Conservation (phyloP, 2,888 invertebrate species). For the Drosophila sordidula region DNA sequence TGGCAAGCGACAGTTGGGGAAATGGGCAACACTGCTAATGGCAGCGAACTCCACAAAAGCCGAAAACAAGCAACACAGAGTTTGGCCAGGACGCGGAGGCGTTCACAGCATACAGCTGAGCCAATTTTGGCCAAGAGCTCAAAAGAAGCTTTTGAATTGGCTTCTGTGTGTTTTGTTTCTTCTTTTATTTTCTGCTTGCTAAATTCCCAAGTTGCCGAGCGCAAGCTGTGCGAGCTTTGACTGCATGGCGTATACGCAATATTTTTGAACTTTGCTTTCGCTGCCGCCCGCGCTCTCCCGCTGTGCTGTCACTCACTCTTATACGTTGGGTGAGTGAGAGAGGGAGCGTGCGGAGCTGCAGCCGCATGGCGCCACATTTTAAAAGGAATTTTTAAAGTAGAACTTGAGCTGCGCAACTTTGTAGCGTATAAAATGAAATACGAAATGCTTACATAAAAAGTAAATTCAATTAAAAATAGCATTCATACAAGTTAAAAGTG, state of each 20-base stretch:
- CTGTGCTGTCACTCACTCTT: constrained; percentile 15
- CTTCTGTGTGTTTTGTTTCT: constrained; percentile 1
- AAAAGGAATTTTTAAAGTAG: neutral
- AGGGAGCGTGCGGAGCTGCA: neutral
- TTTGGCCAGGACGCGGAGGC: constrained; percentile 48
- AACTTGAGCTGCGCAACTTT: neutral
- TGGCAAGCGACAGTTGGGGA: constrained; percentile 1
- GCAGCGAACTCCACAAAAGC: constrained; percentile 17
- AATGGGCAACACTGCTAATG: neutral
- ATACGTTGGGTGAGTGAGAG: constrained; percentile 3
- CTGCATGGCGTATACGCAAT: constrained; percentile 56
- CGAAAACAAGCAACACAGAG: constrained; percentile 10
- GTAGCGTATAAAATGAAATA: too few relatives aligned
- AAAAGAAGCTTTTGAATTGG: constrained; percentile 30
- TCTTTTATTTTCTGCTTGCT: neutral
- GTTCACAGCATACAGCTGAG: constrained; percentile 44
- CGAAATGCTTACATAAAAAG: too few relatives aligned
- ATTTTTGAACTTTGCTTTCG: constrained; percentile 37
- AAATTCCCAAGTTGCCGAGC: constrained; percentile 15
- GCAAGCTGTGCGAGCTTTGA: constrained; percentile 45
- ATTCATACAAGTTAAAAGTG: too few relatives aligned
- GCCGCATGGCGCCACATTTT: neutral
- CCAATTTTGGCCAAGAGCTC: constrained; percentile 28
- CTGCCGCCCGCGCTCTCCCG: neutral
- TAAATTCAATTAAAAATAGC: too few relatives aligned